phyloP scores from a whole-genome alignment of 2,888 invertebrate genomes.

The Eupithecia tripunctaria region DNA sequence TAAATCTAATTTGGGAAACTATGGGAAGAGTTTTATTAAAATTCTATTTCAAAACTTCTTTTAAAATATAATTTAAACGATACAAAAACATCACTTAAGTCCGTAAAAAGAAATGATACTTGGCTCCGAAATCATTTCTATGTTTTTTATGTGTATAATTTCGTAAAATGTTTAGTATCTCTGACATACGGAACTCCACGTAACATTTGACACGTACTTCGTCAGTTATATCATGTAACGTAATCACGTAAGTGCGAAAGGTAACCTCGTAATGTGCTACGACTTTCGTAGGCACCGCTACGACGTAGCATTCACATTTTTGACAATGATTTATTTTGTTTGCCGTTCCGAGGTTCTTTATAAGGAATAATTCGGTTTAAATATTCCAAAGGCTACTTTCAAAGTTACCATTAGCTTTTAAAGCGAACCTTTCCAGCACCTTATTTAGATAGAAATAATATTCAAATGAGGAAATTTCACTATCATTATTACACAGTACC shows the following conservation, averaged over 20 bases:
- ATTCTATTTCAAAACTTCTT: neutral
- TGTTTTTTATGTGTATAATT: neutral
- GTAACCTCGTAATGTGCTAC: constrained; percentile 38
- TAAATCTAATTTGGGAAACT: too few relatives aligned
- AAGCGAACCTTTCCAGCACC: constrained; percentile 39
- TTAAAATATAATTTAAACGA: neutral
- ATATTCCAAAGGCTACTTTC: constrained; percentile 30
- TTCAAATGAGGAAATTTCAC: constrained; percentile 48
- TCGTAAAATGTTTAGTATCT: neutral
- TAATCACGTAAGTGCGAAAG: constrained; percentile 30
- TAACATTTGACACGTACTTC: constrained; percentile 18
- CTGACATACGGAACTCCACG: constrained; percentile 16
- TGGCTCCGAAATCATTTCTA: neutral
- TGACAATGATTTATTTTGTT: constrained; percentile 7
- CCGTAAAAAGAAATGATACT: neutral
- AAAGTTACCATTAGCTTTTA: constrained; percentile 37
- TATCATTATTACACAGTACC: constrained; percentile 45
- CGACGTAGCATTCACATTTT: constrained; percentile 8
- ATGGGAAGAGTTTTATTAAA: too few relatives aligned
- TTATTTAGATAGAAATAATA: constrained; percentile 49
- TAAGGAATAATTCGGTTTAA: constrained; percentile 27
- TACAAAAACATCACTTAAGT: neutral
- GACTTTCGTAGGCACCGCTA: constrained; percentile 35
- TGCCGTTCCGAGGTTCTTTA: neutral
- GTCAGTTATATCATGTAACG: constrained; percentile 5